Evolutionary conservation across 30 jellyfish, hydroid and myxozoan genomes (phyloP).

Genomic region (Turritopsis dohrnii): DNA sequence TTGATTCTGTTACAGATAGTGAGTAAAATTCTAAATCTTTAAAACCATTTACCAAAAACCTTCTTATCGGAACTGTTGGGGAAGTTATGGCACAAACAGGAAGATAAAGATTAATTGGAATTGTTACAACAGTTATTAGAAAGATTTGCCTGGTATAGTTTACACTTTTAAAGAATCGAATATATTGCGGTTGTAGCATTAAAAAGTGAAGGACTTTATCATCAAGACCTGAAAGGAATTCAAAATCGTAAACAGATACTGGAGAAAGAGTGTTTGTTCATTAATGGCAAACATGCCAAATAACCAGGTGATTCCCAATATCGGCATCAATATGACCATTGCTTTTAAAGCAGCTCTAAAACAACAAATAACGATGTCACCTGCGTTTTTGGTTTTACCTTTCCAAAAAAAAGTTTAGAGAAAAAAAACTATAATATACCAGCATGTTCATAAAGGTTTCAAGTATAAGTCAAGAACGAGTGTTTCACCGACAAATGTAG

Average conservation of each 20-base stretch:
- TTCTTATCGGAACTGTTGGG: too few relatives aligned
- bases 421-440: background rate
- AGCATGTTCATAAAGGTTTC: background rate
- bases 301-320: constrained; percentile 87
- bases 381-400: background rate
- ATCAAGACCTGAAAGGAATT: constrained; percentile 72
- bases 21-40: too few relatives aligned
- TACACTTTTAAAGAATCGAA: background rate
- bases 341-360: constrained; percentile 86
- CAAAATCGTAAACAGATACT: constrained; percentile 67
- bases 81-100: too few relatives aligned
- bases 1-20: too few relatives aligned
- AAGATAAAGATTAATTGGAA: too few relatives aligned
- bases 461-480: too few relatives aligned
- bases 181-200: background rate
- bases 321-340: constrained; percentile 76
- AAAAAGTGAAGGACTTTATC: background rate
- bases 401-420: background rate
- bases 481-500: too few relatives aligned
- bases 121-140: too few relatives aligned
- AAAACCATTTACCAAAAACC: too few relatives aligned
- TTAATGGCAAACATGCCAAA: constrained; percentile 89
- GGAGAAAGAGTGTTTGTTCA: constrained; percentile 48
- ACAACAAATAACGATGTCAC: background rate
- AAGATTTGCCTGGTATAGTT: too few relatives aligned